Conservation (phyloP, 53 echinoderm and acorn worm genomes). For the Henricia sp. region DNA sequence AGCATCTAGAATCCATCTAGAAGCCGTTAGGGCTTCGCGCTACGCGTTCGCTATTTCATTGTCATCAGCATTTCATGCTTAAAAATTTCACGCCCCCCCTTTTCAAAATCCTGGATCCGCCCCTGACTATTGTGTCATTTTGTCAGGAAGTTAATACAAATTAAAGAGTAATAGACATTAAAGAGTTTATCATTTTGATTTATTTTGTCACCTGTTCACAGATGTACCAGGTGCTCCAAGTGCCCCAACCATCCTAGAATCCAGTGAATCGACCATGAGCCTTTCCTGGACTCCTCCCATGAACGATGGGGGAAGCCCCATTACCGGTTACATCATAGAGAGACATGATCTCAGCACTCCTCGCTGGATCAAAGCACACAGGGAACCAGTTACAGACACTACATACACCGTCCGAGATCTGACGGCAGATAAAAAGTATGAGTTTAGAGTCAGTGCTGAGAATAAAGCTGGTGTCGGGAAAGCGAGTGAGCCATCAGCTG, state of each 20-base stretch:
- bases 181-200: too few species aligned
- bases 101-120: too few species aligned
- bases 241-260: constrained; percentile 75
- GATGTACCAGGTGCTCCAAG: constrained; percentile 89
- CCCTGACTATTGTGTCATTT: too few species aligned
- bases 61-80: too few species aligned
- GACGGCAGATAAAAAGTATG: constrained; percentile 83
- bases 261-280: constrained; percentile 74
- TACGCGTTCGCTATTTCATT: too few species aligned
- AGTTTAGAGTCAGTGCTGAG: constrained; percentile 92
- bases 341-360: constrained; percentile 81
- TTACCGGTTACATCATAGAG: constrained; percentile 90
- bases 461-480: constrained; percentile 86
- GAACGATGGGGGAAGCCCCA: constrained; percentile 83
- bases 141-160: not conserved
- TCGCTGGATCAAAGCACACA: constrained; percentile 86
- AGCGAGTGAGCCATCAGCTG: constrained; percentile 72
- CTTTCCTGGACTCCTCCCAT: constrained; percentile 88
- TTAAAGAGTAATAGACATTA: too few species aligned
- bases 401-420: constrained; percentile 79
- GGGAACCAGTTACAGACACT: constrained; percentile 73
- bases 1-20: too few species aligned
- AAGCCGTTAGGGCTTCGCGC: too few species aligned
- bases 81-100: too few species aligned
- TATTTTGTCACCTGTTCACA: constrained; percentile 17